A percentile compares a stretch with the other conserved stretches of the same genome.
These are phyloP conservation scores for Cremastinae sp. DNA, from an alignment of 2,888 invertebrate genomes.

Conservation along the genomic window DNA sequence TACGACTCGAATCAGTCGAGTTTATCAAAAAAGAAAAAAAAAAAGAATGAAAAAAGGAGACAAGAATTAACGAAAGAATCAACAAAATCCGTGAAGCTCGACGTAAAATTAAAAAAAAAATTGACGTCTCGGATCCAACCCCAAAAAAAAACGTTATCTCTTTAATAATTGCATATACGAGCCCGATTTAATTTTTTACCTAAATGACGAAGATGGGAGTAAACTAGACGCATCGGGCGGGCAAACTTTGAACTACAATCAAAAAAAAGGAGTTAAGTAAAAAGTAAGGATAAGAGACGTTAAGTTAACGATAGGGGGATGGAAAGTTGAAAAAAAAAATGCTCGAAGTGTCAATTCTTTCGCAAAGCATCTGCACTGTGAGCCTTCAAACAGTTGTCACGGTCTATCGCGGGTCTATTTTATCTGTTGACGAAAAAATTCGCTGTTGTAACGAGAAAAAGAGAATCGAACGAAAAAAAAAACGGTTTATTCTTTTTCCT, in stretches of 20 bases:
- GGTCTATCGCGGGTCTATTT: conserved; percentile 55
- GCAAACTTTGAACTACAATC: conserved; percentile 55
- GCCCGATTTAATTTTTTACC: conserved; percentile 60
- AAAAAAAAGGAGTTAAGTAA: conserved; percentile 32
- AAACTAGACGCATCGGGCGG: neutral
- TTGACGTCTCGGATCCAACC: conserved; percentile 36
- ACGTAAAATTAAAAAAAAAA: conserved; percentile 25
- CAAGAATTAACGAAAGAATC: neutral
- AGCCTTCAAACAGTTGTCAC: conserved; percentile 59
- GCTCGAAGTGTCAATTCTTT: conserved; percentile 60
- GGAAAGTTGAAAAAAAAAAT: conserved; percentile 4
- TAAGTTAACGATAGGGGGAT: conserved; percentile 22
- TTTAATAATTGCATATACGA: conserved; percentile 32
- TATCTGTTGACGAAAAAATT: conserved; percentile 33
- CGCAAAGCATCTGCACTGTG: conserved; percentile 57
- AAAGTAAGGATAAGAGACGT: conserved; percentile 2
- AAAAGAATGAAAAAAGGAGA: neutral
- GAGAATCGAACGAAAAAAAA: too few species aligned
- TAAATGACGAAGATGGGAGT: conserved; percentile 28
- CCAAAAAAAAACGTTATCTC: conserved; percentile 44
- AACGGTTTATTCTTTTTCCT: conserved; percentile 9
- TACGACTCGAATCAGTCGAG: conserved; percentile 46
- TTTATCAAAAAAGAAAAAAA: conserved; percentile 24
- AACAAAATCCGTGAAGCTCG: conserved; percentile 17
- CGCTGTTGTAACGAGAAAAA: conserved; percentile 17